A percentile compares a stretch with the other conserved stretches of the same genome.
phyloP scores from a whole-genome alignment of 2,888 invertebrate species.

The Neocrepidodera transversa region DNA sequence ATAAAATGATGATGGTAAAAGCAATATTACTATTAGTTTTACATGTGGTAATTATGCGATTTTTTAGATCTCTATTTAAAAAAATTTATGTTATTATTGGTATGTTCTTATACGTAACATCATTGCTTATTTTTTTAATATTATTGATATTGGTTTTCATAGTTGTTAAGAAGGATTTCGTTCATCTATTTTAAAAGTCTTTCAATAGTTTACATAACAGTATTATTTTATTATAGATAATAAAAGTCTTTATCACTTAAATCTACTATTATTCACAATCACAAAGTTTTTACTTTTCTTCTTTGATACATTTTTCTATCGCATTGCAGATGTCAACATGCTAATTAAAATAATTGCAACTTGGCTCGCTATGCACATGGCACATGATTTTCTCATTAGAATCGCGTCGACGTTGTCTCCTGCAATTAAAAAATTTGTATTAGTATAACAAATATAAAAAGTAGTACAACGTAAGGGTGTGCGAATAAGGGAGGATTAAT shows the following conservation, averaged over 20 bases:
- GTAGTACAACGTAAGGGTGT: no score
- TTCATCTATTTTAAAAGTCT: not conserved
- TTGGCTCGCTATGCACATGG: slow-evolving; percentile 58
- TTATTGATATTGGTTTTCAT: not conserved
- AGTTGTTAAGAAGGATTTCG: not conserved
- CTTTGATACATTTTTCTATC: slow-evolving; percentile 51
- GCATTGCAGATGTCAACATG: slow-evolving; percentile 54
- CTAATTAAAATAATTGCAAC: slow-evolving; percentile 54
- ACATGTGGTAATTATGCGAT: not conserved
- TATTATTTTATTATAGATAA: not conserved
- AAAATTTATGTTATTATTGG: not conserved
- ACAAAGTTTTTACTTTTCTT: slow-evolving; percentile 21
- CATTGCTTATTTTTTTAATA: not conserved
- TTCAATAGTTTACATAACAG: slow-evolving; percentile 7
- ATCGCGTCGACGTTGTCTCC: slow-evolving; percentile 93
- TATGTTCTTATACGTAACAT: not conserved
- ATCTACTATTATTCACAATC: slow-evolving; percentile 29
- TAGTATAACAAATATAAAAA: no score
- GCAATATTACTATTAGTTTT: not conserved
- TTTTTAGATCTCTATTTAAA: no score
- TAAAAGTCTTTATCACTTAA: slow-evolving; percentile 33
- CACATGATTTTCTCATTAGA: slow-evolving; percentile 73
- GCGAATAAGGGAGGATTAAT: no score
- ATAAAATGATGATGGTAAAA: no score
- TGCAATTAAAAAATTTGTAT: slow-evolving; percentile 63